A percentile compares a stretch with the other conserved stretches of the same genome.
Conservation (phyloP, 2,797 vertebrate species). For the Crenichthys baileyi region DNA sequence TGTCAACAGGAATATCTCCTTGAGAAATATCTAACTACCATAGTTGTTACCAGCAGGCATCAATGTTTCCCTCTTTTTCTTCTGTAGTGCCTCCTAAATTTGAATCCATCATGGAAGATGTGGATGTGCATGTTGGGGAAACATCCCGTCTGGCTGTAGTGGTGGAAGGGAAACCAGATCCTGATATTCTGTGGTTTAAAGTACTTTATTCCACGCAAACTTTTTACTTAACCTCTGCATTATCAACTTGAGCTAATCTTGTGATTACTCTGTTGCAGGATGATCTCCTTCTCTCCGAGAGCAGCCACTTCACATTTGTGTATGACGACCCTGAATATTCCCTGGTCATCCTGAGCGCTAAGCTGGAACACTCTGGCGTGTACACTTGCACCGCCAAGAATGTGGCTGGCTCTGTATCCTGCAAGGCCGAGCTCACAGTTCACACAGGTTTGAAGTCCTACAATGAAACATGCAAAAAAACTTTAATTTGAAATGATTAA, state of each 20-base stretch:
- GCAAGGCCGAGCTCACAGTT: constrained; percentile 94
- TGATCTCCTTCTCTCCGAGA: constrained; percentile 86
- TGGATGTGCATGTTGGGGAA: constrained; percentile 87
- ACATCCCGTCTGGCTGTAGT: constrained; percentile 88
- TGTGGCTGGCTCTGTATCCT: constrained; percentile 89
- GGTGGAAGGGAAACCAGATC: constrained; percentile 92
- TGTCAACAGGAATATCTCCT: too few species aligned
- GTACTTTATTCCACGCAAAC: constrained; percentile 60
- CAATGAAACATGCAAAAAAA: not conserved
- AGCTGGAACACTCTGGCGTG: constrained; percentile 85
- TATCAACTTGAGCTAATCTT: not conserved
- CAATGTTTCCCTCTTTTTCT: not conserved
- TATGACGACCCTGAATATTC: constrained; percentile 94
- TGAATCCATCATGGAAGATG: constrained; percentile 98
- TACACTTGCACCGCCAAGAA: constrained; percentile 93
- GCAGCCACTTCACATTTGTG: constrained; percentile 91
- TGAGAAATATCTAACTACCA: too few species aligned
- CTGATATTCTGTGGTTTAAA: constrained; percentile 95
- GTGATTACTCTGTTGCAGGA: constrained; percentile 78
- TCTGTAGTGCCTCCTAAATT: constrained; percentile 88
- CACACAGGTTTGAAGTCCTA: constrained; percentile 78
- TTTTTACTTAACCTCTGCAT: not conserved
- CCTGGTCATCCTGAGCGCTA: constrained; percentile 88
- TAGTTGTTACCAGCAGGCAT: not conserved
- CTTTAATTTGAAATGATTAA: not conserved